A percentile compares a stretch with the other conserved stretches of the same genome.
Evolutionary conservation across 2,113 vertebrate genomes (phyloP).

Genomic region (Aplodontia rufa): DNA sequence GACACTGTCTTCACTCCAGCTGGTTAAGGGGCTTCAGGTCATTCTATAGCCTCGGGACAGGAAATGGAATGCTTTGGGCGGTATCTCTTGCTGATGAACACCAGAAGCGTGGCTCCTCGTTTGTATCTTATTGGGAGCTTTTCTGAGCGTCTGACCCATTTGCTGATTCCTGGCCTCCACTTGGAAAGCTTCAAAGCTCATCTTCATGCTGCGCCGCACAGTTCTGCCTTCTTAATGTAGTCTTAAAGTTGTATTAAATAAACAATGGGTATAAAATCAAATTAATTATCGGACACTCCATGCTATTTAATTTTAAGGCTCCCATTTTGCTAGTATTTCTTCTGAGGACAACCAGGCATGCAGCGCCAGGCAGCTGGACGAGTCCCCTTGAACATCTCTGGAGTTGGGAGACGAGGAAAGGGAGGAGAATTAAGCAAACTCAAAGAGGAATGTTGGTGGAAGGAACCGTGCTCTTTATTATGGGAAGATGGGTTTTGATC

Average conservation of each 20-base stretch:
- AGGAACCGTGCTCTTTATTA: slow-evolving; percentile 12
- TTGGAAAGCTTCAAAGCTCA: slow-evolving; percentile 81
- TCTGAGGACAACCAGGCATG: slow-evolving; percentile 81
- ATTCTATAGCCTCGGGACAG: neutral
- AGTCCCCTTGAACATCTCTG: slow-evolving; percentile 53
- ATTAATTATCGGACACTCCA: slow-evolving; percentile 87
- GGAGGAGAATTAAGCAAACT: slow-evolving; percentile 25
- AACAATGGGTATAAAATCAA: slow-evolving; percentile 83
- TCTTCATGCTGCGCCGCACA: slow-evolving; percentile 79
- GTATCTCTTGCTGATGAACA: neutral
- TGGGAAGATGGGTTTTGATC: neutral
- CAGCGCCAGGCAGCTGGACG: slow-evolving; percentile 66
- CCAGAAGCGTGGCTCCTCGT: neutral
- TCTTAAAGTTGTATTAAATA: slow-evolving; percentile 85
- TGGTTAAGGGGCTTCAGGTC: neutral
- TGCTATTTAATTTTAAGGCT: slow-evolving; percentile 88
- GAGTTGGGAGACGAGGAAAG: slow-evolving; percentile 41
- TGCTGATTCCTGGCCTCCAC: slow-evolving; percentile 68
- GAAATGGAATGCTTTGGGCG: neutral
- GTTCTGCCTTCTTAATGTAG: slow-evolving; percentile 80
- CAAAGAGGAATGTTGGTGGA: neutral
- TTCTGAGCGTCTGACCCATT: slow-evolving; percentile 67
- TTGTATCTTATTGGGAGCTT: slow-evolving; percentile 18
- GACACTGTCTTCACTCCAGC: neutral
- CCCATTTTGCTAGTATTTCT: slow-evolving; percentile 85